Evolutionary conservation across 2,113 vertebrate species (phyloP).

Genomic region (Dunckerocampus dactyliophorus): DNA sequence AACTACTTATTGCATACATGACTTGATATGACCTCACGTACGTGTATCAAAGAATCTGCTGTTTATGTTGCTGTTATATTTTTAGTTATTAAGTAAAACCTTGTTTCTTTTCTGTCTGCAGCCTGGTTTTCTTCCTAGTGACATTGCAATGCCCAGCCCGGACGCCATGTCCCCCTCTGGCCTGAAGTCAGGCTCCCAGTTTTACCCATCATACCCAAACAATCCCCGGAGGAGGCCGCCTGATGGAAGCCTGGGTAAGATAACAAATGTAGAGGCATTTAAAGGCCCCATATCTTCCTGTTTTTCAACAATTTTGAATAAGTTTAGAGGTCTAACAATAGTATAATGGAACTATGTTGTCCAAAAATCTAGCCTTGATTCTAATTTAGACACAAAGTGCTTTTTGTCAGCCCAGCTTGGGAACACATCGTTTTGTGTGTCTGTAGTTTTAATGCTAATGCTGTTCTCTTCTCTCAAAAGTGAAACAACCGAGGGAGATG

Average conservation of each 20-base stretch:
- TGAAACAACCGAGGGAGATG: too few relatives aligned
- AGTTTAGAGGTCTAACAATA: too few relatives aligned
- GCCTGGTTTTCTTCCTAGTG: constrained; percentile 86
- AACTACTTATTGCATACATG: neutral
- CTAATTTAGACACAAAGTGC: too few relatives aligned
- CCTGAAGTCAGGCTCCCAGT: constrained; percentile 85
- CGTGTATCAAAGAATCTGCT: constrained; percentile 17
- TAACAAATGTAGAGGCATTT: neutral
- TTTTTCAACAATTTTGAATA: too few relatives aligned
- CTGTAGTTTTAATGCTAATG: too few relatives aligned
- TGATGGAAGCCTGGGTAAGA: constrained; percentile 84
- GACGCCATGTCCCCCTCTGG: constrained; percentile 89
- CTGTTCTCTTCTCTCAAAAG: too few relatives aligned
- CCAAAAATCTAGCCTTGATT: too few relatives aligned
- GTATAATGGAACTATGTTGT: too few relatives aligned
- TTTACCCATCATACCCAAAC: constrained; percentile 84
- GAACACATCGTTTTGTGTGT: too few relatives aligned
- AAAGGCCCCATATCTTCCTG: too few relatives aligned
- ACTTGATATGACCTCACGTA: neutral
- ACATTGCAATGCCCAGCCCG: constrained; percentile 85
- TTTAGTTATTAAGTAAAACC: constrained; percentile 12
- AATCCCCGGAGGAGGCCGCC: constrained; percentile 89
- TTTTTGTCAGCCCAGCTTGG: too few relatives aligned
- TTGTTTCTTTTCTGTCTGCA: constrained; percentile 48
- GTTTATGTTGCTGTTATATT: constrained; percentile 9